Evolutionary conservation across 2,797 vertebrate species (phyloP), one percentile per base, ranked within the genome.

Genomic region (Clarias fuscus): DNA sequence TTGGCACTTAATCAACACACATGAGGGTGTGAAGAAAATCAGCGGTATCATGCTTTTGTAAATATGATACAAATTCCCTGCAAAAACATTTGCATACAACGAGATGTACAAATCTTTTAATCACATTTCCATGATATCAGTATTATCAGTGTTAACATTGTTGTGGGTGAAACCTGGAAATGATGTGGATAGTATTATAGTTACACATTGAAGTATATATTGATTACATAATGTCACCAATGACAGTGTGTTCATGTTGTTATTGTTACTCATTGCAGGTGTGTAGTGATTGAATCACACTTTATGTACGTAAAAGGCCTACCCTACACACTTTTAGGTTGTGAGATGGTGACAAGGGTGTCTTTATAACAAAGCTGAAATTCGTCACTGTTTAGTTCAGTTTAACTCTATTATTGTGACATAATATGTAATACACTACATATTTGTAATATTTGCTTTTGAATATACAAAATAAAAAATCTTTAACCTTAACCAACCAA

Each of bases 111-210:
- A n/a, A 22, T 80, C 22, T 65, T 53, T 48, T 48, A 81, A 65
- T 67, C 59, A 20, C 62, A 64, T 81, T 67, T 67, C 40, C 62
- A 81, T 48, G 61, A n/a, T 65, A 48, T 53, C 62, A 67, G 15
- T 65, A 62, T 67, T 27, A 65, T 43, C 78, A 81, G 37, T 43
- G 24, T 48, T 65, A 81, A 48, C 40, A 48, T 0, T 48, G 61
- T 43, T 27, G 37, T 18, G 37, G 61, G 18, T 65, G 37, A 48
- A 48, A 81, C 40, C 40, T 27, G 40, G 79, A 67, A 53, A 17
- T 20, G 62, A 48, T 67, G 79, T 53, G 40, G 27, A 65, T 65
- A 62, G 65, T 64, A 48, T 65, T 27, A 18, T 64, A 62, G 77
- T 80, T 40, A 62, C 22, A 43, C 22, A n/a, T 27, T 40, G 33